phyloP scores from a whole-genome alignment of 92 coral and sea anemone species.

The Siderastrea siderea region DNA sequence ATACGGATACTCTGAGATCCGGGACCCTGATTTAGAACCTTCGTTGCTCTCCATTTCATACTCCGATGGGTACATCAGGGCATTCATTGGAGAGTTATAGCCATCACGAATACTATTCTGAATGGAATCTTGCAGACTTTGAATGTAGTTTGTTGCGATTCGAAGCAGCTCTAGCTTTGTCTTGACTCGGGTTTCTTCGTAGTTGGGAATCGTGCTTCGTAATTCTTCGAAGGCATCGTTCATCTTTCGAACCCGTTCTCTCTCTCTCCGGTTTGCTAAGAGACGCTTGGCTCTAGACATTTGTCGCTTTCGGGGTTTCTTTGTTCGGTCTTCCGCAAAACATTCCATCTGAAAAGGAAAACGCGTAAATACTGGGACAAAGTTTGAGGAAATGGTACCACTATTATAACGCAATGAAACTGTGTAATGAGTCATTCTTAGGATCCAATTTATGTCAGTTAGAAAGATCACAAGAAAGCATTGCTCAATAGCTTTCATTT shows the following conservation, averaged over 20 bases:
- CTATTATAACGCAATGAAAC: too few species aligned
- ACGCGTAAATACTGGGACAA: neutral
- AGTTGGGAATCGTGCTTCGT: conserved; percentile 62
- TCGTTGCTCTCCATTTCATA: conserved; percentile 21
- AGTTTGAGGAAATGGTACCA: too few species aligned
- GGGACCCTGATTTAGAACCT: neutral
- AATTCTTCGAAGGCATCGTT: conserved; percentile 77
- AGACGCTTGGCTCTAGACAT: conserved; percentile 65
- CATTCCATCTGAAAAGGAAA: conserved; percentile 25
- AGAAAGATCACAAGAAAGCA: too few species aligned
- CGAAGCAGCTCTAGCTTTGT: conserved; percentile 70
- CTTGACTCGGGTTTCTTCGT: conserved; percentile 63
- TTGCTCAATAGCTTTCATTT: too few species aligned
- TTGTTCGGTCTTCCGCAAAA: conserved; percentile 10
- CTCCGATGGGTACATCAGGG: conserved; percentile 21
- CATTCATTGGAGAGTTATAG: conserved; percentile 7
- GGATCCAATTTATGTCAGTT: too few species aligned
- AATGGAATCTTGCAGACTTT: conserved; percentile 43
- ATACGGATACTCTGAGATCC: conserved; percentile 13
- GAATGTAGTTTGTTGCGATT: conserved; percentile 74
- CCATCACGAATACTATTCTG: conserved; percentile 19
- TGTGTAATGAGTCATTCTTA: too few species aligned
- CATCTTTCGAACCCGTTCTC: conserved; percentile 76
- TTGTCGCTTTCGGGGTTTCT: conserved; percentile 40
- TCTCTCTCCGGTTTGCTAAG: conserved; percentile 72